Conservation (phyloP, 2,888 invertebrate genomes). For the Aporophyla lueneburgensis region DNA sequence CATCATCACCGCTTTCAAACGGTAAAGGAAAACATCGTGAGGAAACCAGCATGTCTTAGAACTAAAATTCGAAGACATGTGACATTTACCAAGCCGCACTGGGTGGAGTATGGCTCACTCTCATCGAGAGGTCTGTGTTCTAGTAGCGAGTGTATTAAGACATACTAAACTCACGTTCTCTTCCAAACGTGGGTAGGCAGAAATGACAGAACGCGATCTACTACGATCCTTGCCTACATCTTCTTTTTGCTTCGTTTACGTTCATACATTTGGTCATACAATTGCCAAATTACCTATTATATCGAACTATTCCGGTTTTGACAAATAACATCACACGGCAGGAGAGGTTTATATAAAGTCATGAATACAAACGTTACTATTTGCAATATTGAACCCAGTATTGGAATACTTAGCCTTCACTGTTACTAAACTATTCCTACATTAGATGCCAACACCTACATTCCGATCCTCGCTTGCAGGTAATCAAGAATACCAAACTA, state of each 20-base stretch:
- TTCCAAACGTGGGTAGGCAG: neutral
- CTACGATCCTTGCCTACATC: neutral
- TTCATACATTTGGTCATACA: neutral
- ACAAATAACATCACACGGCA: neutral
- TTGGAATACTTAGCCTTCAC: conserved; percentile 23
- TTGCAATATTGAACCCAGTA: neutral
- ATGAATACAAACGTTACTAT: neutral
- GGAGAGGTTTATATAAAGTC: neutral
- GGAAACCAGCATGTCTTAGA: no score
- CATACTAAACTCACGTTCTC: neutral
- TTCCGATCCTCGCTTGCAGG: neutral
- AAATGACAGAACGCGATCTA: neutral
- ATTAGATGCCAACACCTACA: neutral
- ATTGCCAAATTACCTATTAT: neutral
- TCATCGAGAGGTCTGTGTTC: no score
- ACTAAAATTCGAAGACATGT: no score
- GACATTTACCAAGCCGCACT: no score
- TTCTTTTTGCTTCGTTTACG: neutral
- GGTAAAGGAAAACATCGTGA: no score
- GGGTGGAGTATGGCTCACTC: no score
- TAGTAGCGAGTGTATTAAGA: no score
- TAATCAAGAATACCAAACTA: neutral
- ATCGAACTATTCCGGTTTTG: neutral
- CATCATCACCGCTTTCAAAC: no score
- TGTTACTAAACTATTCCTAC: neutral